A percentile compares a stretch with the other conserved stretches of the same genome.
Evolutionary conservation across 1,140 invertebrate species (phyloP).

Genomic region (Battus philenor): DNA sequence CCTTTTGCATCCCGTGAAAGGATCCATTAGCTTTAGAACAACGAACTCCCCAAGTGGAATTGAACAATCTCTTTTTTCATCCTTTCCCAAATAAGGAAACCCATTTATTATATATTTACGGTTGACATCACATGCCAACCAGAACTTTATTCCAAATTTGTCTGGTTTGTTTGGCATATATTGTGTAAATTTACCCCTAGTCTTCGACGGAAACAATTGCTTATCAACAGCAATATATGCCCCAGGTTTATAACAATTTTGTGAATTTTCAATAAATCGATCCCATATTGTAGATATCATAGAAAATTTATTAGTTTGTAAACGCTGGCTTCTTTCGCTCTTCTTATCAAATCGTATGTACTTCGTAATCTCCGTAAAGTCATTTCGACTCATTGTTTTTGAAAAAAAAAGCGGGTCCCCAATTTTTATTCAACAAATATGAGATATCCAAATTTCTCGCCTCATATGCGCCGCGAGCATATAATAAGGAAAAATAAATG

Average conservation of each 20-base stretch:
- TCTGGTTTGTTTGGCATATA: too few relatives aligned
- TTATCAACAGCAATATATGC: slow-evolving; percentile 49
- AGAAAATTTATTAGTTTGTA: slow-evolving; percentile 17
- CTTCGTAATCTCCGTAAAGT: neutral
- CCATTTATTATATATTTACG: slow-evolving; percentile 46
- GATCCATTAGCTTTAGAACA: slow-evolving; percentile 12
- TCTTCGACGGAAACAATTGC: slow-evolving; percentile 37
- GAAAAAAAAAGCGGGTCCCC: neutral
- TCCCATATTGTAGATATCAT: slow-evolving; percentile 36
- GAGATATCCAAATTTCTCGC: neutral
- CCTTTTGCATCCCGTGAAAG: slow-evolving; percentile 33
- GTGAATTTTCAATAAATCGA: slow-evolving; percentile 41
- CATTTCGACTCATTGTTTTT: neutral
- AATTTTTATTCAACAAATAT: neutral
- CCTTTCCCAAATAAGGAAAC: slow-evolving; percentile 30
- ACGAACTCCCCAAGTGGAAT: slow-evolving; percentile 2
- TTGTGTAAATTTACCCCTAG: slow-evolving; percentile 26
- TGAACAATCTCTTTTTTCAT: slow-evolving; percentile 10
- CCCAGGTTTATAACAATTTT: too few relatives aligned
- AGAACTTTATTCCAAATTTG: too few relatives aligned
- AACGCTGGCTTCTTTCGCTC: slow-evolving; percentile 2
- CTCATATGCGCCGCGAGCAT: neutral
- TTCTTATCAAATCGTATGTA: neutral
- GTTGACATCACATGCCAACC: slow-evolving; percentile 38
- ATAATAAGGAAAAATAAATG: neutral